Evolutionary conservation across 2,888 invertebrate genomes (phyloP).

Genomic region (Thecophora atra): DNA sequence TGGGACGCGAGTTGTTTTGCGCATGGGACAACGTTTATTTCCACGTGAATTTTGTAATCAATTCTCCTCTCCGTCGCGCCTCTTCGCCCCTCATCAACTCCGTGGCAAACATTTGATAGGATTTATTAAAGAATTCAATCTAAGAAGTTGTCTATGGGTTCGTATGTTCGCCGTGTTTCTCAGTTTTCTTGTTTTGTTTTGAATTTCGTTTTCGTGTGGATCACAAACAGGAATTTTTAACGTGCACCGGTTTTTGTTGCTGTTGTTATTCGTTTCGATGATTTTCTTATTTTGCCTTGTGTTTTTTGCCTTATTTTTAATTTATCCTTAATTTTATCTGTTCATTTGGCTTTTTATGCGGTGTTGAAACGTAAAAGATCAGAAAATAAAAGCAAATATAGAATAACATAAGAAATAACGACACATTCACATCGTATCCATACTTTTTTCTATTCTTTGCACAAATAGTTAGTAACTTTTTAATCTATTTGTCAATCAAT

Average conservation of each 20-base stretch:
- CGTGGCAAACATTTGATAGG: not conserved
- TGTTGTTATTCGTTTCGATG: not conserved
- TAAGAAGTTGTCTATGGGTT: not conserved
- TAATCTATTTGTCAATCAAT: too few relatives aligned
- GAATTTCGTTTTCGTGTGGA: not conserved
- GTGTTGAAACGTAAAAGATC: too few relatives aligned
- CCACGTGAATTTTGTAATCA: conserved; percentile 12
- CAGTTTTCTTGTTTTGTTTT: not conserved
- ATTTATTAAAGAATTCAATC: not conserved
- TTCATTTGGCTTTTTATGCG: not conserved
- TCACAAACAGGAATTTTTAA: not conserved
- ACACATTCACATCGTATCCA: too few relatives aligned
- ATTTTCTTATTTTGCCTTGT: too few relatives aligned
- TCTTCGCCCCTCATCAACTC: not conserved
- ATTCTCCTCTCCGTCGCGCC: not conserved
- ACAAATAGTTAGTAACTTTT: too few relatives aligned
- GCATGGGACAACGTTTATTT: too few relatives aligned
- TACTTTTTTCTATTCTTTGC: too few relatives aligned
- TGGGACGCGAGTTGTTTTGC: too few relatives aligned
- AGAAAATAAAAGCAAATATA: too few relatives aligned
- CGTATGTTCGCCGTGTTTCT: not conserved
- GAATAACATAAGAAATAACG: too few relatives aligned
- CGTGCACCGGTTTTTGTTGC: not conserved
- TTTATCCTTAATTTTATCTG: not conserved
- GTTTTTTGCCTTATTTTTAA: too few relatives aligned